Evolutionary conservation across 2,888 invertebrate species (phyloP), one percentile per base, ranked within the genome.

Genomic region (Biston stratarius): DNA sequence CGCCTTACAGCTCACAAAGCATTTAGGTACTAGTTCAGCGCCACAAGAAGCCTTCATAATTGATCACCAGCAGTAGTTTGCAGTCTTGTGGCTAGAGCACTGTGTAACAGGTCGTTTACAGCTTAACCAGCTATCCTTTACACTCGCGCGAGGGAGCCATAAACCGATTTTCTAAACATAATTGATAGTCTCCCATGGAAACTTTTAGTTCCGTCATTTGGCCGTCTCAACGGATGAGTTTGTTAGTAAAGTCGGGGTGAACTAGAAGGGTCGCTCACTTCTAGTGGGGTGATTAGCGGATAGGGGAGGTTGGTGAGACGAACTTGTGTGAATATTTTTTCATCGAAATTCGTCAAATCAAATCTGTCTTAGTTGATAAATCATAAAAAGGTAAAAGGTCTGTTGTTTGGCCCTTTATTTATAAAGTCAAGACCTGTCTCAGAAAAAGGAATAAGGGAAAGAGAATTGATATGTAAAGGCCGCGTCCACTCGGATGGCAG

Each of bases 91-190:
- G 76, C 81, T 81, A 89, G 84, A 85, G 87, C 85, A 82, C 84
- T 88, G 90, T 88, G 88, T 88, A 88, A 88, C 89, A 88, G 89
- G 88, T 88, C 88, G 91, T 90, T 90, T 89, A 33, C 40, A 53
- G 15, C 11, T 15, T 11, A 1, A 40, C 55, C 24, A 44, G 8
- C 5, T 42, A 24, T 6, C 8, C 33, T 33, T n/a, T 12, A 9
- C 33, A 42, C 5, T 44, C 0, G 24, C 8, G 1, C 10, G 40
- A 11, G 33, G 33, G 52, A 11, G 55, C 42, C 11, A 55, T 42
- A 5, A 44, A 24, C 55, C 42, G n/a, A 53, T 33, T 12, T 53
- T 10, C 38, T 15, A 14, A 40, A n/a, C 33, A 33, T n/a, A 34
- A 33, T 7, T 33, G n/a, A 42, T 7, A n/a, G n/a, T 5, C 6